phyloP scores from a whole-genome alignment of 30 jellyfish, hydroid and myxozoan genomes.

The Mastigias papua region DNA sequence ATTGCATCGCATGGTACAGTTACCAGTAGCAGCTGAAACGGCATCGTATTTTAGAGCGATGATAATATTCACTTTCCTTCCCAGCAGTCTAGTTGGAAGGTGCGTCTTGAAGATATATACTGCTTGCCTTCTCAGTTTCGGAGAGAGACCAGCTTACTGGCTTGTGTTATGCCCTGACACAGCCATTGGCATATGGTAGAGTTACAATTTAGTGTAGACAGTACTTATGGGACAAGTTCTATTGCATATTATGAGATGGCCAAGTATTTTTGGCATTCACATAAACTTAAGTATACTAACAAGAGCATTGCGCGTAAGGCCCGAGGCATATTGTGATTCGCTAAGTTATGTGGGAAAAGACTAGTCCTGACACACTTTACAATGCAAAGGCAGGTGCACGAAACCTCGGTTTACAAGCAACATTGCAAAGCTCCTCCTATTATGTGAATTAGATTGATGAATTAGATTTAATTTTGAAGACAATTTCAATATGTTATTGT shows the following conservation, averaged over 20 bases:
- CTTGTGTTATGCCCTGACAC: too few relatives aligned
- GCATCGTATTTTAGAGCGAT: neutral
- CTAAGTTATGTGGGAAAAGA: neutral
- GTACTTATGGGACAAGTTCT: neutral
- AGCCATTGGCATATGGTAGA: neutral
- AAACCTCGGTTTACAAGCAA: neutral
- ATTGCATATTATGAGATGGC: neutral
- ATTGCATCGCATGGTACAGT: neutral
- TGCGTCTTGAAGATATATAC: too few relatives aligned
- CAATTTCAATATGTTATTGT: neutral
- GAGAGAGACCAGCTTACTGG: neutral
- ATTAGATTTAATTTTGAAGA: neutral
- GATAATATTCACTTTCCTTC: neutral
- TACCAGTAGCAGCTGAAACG: neutral
- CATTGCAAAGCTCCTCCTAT: neutral
- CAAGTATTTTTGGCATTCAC: neutral
- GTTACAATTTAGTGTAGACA: neutral
- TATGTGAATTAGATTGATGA: neutral
- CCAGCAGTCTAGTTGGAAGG: neutral
- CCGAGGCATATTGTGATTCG: neutral
- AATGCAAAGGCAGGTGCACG: neutral
- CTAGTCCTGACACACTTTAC: neutral
- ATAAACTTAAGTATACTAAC: neutral
- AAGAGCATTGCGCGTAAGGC: neutral
- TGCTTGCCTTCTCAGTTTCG: neutral